phyloP scores from a whole-genome alignment of 1,140 invertebrate genomes.

The Danaus plexippus region DNA sequence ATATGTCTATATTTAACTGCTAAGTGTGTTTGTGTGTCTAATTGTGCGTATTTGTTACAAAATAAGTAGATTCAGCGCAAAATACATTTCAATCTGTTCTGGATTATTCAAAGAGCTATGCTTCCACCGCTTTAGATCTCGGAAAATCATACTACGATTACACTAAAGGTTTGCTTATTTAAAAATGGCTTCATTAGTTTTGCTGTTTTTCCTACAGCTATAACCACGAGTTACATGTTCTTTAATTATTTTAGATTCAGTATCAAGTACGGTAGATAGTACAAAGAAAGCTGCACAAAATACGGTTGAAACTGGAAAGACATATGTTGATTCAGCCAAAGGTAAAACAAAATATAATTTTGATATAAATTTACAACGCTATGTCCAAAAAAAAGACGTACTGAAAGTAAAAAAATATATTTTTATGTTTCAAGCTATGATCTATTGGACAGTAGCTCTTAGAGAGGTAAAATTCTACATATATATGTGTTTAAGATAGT shows the following conservation, averaged over 20 bases:
- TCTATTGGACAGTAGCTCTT: too few relatives aligned
- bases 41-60: constrained; percentile 19
- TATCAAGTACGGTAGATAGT: constrained; percentile 53
- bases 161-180: constrained; percentile 44
- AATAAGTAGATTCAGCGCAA: constrained; percentile 51
- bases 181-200: constrained; percentile 16
- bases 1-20: constrained; percentile 6
- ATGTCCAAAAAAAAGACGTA: too few relatives aligned
- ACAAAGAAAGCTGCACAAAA: constrained; percentile 52
- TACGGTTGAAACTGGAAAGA: constrained; percentile 48
- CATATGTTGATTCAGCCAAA: constrained; percentile 50
- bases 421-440: too few relatives aligned
- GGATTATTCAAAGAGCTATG: constrained; percentile 39
- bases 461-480: too few relatives aligned
- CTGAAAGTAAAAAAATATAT: too few relatives aligned
- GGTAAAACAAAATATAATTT: constrained; percentile 3
- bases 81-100: constrained; percentile 41
- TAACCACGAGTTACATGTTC: constrained; percentile 13
- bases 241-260: constrained; percentile 40
- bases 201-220: constrained; percentile 15
- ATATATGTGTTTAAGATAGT: too few relatives aligned
- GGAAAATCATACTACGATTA: constrained; percentile 49
- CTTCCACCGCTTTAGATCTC: constrained; percentile 45
- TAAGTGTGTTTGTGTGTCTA: constrained; percentile 7
- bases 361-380: too few relatives aligned